Base-by-base conservation (phyloP, 2,113 vertebrate species). In the Cettia cetti region DNA sequence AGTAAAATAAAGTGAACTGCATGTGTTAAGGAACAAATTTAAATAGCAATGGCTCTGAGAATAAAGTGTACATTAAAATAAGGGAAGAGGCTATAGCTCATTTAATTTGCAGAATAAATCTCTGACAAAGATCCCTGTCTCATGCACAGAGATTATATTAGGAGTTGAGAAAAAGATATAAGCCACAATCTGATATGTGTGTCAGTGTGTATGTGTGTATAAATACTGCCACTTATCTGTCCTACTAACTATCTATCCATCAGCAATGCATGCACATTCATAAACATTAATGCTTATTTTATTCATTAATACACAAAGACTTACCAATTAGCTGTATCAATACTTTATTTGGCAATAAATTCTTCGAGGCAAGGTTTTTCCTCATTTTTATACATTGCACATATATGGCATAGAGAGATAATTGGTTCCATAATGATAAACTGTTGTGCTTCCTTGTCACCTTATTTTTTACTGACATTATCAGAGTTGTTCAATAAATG, bases 51-150 rank as follows among this genome's bases (percentile, higher is more conserved):
- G 93, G 92, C 89, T 97, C 57, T 94, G 88, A 91, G 96, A 97
- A 97, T 96, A 97, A 97, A 97, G 95, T 96, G 89, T 97, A 97
- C 90, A 96, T 97, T 97, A 97, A 96, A 97, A 95, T 90, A 95
- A 94, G 66, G 90, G 63, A 96, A 92, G 91, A 77, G 86, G 82
- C 90, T 87, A 74, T 93, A 90, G 64, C 92, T 92, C 84, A 96
- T 92, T 97, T 97, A 97, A 97, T 98, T 97, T 97, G 89, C 78
- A 93, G 84, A 94, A 92, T 96, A 93, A 95, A 91, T 96, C 94
- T 97, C 82, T 79, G 90, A 94, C 89, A 76, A 94, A 95, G 90
- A 70, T 93, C 66, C 50, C 53, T 88, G 53, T 83, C 69, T 83
- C 56, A 15, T 59, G 37, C 59, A 88, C 28, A 74, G 52, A 88